Evolutionary conservation across 2,888 invertebrate species (phyloP), one percentile per base, ranked within the genome.

Genomic region (Desoria tigrina): DNA sequence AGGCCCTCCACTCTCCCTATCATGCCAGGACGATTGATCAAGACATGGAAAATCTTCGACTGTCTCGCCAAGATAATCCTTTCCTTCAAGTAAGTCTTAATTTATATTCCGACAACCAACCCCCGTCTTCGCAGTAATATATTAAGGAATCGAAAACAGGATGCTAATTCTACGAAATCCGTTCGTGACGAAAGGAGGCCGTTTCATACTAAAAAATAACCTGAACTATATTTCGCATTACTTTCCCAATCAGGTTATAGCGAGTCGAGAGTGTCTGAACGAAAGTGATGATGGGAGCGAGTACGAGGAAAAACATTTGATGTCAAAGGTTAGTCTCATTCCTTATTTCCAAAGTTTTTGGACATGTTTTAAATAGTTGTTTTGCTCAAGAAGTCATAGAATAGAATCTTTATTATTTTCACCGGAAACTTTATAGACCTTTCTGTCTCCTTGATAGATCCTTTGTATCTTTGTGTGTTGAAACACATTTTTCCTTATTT

Each of bases 41-140:
- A 81, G 91, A 91, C 78, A 90, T 91, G 90, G 90, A 90, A 79
- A 88, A 90, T 26, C 82, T 91, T 50, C 84, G 90, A 77, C 84
- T 90, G 53, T 90, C 90, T 9, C 83, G 91, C 68, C 90, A 90
- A 80, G 91, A 92, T 80, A 91, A 92, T 81, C 91, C 91, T 1
- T 90, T 89, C 79, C 82, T 91, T 68, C 88, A 90, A 85, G 90
- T 89, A 79, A 59, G 23, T 26, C 14, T 28, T 14, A 32, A 32
- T 32, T 32, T 11, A 9, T 42, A 23, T 68, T 45, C n/a, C 28
- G 21, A n/a, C n/a, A n/a, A n/a, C n/a, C n/a, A n/a, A n/a, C n/a
- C n/a, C n/a, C n/a, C n/a, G n/a, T n/a, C n/a, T n/a, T n/a, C n/a
- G n/a, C n/a, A n/a, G n/a, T n/a, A n/a, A n/a, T n/a, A n/a, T n/a